Evolutionary conservation across 1,140 invertebrate genomes (phyloP).

Genomic region (Bombus consobrinus): DNA sequence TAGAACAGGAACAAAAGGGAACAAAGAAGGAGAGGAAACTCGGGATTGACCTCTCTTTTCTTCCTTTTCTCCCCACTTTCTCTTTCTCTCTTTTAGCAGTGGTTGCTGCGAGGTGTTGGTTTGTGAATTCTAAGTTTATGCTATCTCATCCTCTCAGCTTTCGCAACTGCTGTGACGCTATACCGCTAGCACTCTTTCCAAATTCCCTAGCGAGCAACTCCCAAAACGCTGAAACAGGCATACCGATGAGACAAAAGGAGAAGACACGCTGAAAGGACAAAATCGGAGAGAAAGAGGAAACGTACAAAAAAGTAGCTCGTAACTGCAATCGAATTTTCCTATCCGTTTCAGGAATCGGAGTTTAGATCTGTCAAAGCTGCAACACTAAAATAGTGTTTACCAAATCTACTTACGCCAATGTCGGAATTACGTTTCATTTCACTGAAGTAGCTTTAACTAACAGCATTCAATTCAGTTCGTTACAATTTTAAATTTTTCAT

Average conservation of each 20-base stretch:
- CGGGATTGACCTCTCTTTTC: constrained; percentile 58
- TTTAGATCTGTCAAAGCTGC: constrained; percentile 15
- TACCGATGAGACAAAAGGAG: constrained; percentile 71
- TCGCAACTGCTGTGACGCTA: constrained; percentile 58
- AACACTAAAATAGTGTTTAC: neutral
- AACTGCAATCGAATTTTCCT: constrained; percentile 34
- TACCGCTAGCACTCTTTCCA: constrained; percentile 59
- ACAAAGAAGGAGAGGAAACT: neutral
- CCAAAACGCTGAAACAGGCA: constrained; percentile 70
- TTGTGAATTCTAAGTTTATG: constrained; percentile 79
- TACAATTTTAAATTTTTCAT: no score
- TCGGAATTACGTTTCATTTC: neutral
- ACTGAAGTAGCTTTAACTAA: no score
- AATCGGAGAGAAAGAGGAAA: neutral
- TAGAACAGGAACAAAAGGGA: constrained; percentile 33
- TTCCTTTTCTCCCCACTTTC: constrained; percentile 14
- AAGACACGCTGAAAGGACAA: constrained; percentile 18
- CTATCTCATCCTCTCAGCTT: constrained; percentile 65
- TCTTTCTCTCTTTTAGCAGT: constrained; percentile 36
- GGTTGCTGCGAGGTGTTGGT: constrained; percentile 70
- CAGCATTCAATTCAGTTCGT: no score
- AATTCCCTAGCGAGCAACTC: constrained; percentile 58
- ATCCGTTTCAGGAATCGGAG: constrained; percentile 33
- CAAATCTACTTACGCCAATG: neutral
- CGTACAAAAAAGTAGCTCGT: constrained; percentile 26